phyloP scores from a whole-genome alignment of 2,113 vertebrate species.

The Micromys minutus region DNA sequence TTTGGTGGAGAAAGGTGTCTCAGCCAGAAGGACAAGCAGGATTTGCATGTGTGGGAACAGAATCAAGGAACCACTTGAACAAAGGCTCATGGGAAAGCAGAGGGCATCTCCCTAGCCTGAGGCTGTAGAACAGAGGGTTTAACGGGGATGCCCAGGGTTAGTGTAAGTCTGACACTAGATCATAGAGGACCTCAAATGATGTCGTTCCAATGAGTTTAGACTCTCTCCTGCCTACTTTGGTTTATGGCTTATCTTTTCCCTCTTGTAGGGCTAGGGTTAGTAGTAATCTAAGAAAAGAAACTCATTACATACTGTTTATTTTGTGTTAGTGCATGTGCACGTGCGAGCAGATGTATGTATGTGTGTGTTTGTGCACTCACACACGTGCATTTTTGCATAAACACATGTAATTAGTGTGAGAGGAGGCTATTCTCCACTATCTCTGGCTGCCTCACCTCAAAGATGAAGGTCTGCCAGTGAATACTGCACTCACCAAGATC shows the following conservation, averaged over 20 bases:
- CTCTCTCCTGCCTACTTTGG: not conserved
- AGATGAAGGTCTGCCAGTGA: not conserved
- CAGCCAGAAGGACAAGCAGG: not conserved
- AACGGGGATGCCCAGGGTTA: too few relatives aligned
- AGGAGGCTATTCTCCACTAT: not conserved
- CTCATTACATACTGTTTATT: not conserved
- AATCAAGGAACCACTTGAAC: not conserved
- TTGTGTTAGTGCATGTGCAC: not conserved
- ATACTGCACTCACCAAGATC: not conserved
- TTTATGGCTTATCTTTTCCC: not conserved
- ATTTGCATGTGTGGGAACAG: not conserved
- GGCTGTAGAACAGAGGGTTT: rapidly evolving
- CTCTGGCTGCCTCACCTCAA: not conserved
- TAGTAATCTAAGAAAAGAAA: not conserved
- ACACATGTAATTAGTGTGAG: too few relatives aligned
- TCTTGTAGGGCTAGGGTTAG: not conserved
- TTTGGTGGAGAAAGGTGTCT: not conserved
- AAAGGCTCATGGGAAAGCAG: not conserved
- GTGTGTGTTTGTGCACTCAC: not conserved
- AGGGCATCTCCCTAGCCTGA: not conserved
- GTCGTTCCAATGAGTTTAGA: not conserved
- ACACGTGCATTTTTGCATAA: not conserved
- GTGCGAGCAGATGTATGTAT: not conserved
- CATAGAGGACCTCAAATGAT: not conserved
- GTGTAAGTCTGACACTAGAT: not conserved